Base-by-base conservation (phyloP, 2,113 vertebrate species). In the Athene noctua region DNA sequence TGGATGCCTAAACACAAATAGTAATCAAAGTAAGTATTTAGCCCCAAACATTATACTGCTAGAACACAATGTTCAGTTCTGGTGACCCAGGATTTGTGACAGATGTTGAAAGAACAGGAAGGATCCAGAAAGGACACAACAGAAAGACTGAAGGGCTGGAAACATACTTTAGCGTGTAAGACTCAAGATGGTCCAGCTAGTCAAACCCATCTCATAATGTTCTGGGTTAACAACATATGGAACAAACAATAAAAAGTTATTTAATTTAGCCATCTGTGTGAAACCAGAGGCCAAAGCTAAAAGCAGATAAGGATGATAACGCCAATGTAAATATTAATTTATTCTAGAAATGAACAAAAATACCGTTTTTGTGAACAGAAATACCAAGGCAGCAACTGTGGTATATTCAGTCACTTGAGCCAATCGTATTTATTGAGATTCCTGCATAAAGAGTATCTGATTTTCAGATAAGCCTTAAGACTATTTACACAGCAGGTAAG, bases 401-500 rank as follows among this genome's bases (percentile, higher is more conserved):
- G 15, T 4, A 13, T 15, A 74, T 15, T 40, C 61, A 52, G 23
- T 26, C 29, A 63, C 16, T 59, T 36, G 8, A 25, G 23, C 19
- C 71, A 66, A 52, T 6, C 40, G 9, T 15, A 49, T 32, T 66
- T 61, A 58, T 15, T 10, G 25, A 71, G 40, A 54, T 11, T 55
- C 17, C 38, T 47, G 9, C n/a, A 78, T 67, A 34, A 77, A 36
- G 34, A 46, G 7, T 8, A 61, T 8, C 27, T 34, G 34, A 49
- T 36, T 36, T 55, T 86, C 52, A n/a, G 62, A 23, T 15, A 58
- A 61, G 10, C 20, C 29, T 30, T 26, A 44, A 58, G 18, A 19
- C 18, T 52, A 32, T 40, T 58, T 20, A 49, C 1, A 0, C 22
- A 52, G n/a, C 16, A 30, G n/a, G 1, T 16, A 65, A 52, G 18